These are phyloP conservation scores for Hylaea fasciaria DNA, from an alignment of 2,888 invertebrate species.

Conservation along the genomic window DNA sequence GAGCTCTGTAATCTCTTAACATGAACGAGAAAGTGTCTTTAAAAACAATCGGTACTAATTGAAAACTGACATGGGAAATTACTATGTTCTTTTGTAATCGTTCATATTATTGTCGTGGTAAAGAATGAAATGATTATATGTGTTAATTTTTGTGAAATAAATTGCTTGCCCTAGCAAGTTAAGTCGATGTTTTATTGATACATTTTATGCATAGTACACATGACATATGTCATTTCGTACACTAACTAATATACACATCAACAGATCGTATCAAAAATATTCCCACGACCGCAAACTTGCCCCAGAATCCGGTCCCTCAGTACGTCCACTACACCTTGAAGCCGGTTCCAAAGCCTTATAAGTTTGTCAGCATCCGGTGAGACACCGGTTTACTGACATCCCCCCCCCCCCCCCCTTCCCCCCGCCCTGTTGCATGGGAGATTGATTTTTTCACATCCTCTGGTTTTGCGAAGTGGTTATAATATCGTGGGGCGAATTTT, in stretches of 20 bases:
- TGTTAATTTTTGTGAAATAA: no score
- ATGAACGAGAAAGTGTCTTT: no score
- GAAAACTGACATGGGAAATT: no score
- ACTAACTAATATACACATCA: no score
- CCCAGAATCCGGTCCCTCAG: conserved; percentile 19
- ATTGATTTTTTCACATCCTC: conserved; percentile 45
- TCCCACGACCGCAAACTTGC: conserved; percentile 7
- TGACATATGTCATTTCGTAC: no score
- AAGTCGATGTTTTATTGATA: no score
- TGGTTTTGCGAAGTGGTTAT: conserved; percentile 35
- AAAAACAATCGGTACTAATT: no score
- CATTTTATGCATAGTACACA: no score
- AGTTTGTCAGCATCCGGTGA: conserved; percentile 54
- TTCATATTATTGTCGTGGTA: no score
- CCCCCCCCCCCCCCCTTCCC: conserved; percentile 5
- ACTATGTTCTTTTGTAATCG: no score
- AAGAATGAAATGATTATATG: no score
- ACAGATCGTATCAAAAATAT: background rate
- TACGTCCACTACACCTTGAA: conserved; percentile 33
- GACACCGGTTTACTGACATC: conserved; percentile 34
- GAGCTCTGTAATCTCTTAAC: background rate
- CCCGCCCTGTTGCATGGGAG: conserved; percentile 34
- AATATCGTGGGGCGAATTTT: conserved; percentile 16
- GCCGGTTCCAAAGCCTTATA: conserved; percentile 56
- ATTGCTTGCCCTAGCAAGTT: no score